A percentile compares a stretch with the other conserved stretches of the same genome.
phyloP scores from a whole-genome alignment of 2,797 vertebrate genomes.

The Danio aesculapii region DNA sequence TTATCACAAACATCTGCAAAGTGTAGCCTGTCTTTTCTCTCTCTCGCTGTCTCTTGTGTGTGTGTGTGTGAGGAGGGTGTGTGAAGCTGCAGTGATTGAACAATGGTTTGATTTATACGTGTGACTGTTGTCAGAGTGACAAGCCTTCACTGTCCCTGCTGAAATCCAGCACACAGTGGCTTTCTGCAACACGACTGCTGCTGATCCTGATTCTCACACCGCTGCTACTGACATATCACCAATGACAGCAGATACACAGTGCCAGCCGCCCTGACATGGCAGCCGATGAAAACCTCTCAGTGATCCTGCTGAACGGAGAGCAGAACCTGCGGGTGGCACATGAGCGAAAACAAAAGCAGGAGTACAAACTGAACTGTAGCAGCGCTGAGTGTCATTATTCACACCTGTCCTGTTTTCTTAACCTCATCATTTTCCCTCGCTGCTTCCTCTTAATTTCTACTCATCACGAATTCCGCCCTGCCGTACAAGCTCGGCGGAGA shows the following conservation, averaged over 20 bases:
- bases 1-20: not conserved
- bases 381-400: conserved; percentile 21
- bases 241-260: not conserved
- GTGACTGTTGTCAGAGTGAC: conserved; percentile 44
- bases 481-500: conserved; percentile 5
- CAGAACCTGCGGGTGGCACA: not conserved
- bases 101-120: conserved; percentile 49
- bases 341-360: not conserved
- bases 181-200: conserved; percentile 4
- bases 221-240: conserved; percentile 10
- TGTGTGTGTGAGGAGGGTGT: conserved; percentile 11
- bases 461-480: conserved; percentile 4
- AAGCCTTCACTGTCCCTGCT: conserved; percentile 50
- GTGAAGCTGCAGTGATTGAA: conserved; percentile 37
- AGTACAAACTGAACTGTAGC: not conserved
- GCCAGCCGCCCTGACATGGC: conserved; percentile 6
- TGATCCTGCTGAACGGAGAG: not conserved
- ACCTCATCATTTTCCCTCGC: conserved; percentile 15
- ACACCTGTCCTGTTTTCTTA: conserved; percentile 18
- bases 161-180: conserved; percentile 33
- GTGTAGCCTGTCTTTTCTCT: not conserved
- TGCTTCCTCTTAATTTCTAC: conserved; percentile 15
- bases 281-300: conserved; percentile 6
- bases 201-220: not conserved
- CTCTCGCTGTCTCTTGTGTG: not conserved